A percentile compares a stretch with the other conserved stretches of the same genome.
phyloP scores from a whole-genome alignment of 2,888 invertebrate species.

The Biston stratarius region DNA sequence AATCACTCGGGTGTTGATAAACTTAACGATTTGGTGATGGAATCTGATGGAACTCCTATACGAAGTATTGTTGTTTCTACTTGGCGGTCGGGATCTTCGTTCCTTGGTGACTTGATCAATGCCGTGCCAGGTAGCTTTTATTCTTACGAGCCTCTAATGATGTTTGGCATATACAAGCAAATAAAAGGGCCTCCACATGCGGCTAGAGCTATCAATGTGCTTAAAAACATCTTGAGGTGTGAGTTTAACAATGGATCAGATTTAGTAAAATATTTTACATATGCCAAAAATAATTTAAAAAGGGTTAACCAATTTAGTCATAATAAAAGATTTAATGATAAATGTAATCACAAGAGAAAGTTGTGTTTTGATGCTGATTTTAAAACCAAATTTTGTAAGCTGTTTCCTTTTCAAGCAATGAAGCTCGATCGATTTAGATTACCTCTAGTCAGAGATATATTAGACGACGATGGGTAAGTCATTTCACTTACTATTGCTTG shows the following conservation, averaged over 20 bases:
- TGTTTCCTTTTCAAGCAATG: conserved; percentile 96
- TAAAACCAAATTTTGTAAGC: conserved; percentile 91
- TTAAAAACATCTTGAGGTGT: conserved; percentile 5
- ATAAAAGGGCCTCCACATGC: conserved; percentile 89
- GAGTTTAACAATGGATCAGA: conserved; percentile 4
- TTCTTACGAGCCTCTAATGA: conserved; percentile 5
- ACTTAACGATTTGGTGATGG: conserved; percentile 89
- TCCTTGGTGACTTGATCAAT: conserved; percentile 59
- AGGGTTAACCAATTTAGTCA: conserved; percentile 92
- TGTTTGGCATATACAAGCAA: neutral
- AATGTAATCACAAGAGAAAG: conserved; percentile 88
- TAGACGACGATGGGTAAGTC: neutral
- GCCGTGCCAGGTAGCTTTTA: conserved; percentile 7
- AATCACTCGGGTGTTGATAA: conserved; percentile 76
- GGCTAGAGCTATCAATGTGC: conserved; percentile 85
- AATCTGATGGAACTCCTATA: conserved; percentile 90
- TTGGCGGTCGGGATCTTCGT: conserved; percentile 96
- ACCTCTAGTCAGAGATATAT: conserved; percentile 86
- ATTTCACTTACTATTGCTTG: too few relatives aligned
- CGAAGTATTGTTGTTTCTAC: conserved; percentile 93
- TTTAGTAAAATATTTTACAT: neutral
- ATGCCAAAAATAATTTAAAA: neutral
- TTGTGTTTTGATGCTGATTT: conserved; percentile 86
- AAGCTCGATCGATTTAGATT: conserved; percentile 93
- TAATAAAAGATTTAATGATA: conserved; percentile 93